These are phyloP conservation scores for Netelia fuscicornis DNA, from an alignment of 2,888 invertebrate species.

Conservation along the genomic window DNA sequence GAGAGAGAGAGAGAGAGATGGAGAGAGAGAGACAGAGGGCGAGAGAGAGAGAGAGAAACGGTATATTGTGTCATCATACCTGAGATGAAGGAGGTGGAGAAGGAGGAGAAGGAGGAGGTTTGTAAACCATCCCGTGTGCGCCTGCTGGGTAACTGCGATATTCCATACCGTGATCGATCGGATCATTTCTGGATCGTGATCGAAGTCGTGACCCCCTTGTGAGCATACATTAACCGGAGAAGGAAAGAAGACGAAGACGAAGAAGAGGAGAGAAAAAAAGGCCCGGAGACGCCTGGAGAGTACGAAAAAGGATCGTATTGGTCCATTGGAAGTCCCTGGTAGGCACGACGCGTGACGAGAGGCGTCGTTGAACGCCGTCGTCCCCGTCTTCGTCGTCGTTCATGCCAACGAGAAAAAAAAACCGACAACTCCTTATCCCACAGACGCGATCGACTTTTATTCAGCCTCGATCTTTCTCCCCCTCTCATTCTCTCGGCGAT, in stretches of 20 bases:
- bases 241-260: slow-evolving; percentile 47
- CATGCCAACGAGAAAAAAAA: slow-evolving; percentile 31
- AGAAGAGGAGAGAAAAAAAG: not conserved
- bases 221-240: slow-evolving; percentile 46
- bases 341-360: slow-evolving; percentile 38
- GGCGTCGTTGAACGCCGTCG: slow-evolving; percentile 43
- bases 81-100: not conserved
- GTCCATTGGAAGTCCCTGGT: slow-evolving; percentile 41
- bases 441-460: slow-evolving; percentile 68
- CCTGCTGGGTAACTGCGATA: slow-evolving; percentile 28
- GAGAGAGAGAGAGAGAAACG: slow-evolving; percentile 44
- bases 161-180: slow-evolving; percentile 63
- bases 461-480: slow-evolving; percentile 69
- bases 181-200: slow-evolving; percentile 65
- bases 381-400: slow-evolving; percentile 28
- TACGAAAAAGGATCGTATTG: slow-evolving; percentile 27
- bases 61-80: slow-evolving; percentile 49
- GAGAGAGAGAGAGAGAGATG: slow-evolving; percentile 38
- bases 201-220: slow-evolving; percentile 61
- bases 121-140: slow-evolving; percentile 38
- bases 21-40: slow-evolving; percentile 51
- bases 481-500: slow-evolving; percentile 17
- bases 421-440: slow-evolving; percentile 14
- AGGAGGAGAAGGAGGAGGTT: slow-evolving; percentile 1
- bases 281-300: not conserved